Percentiles rank a stretch among this genome's conserved stretches.
Evolutionary conservation across 2,888 invertebrate species (phyloP).

Genomic region (Phaedon cochleariae): DNA sequence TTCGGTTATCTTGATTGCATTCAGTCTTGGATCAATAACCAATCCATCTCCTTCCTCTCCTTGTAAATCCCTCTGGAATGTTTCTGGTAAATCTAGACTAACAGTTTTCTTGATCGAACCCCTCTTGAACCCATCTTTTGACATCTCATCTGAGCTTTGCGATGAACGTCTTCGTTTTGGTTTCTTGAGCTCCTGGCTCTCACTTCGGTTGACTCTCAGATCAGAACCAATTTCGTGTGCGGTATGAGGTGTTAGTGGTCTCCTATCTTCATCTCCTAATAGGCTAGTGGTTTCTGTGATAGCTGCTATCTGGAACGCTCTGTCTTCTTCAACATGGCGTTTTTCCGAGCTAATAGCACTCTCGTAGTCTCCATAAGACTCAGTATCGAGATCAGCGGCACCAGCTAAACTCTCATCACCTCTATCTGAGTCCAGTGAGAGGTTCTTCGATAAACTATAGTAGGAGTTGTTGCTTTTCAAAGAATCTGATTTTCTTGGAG

Average conservation of each 20-base stretch:
- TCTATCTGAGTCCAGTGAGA: slow-evolving; percentile 67
- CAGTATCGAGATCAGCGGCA: slow-evolving; percentile 68
- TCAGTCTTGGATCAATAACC: slow-evolving; percentile 64
- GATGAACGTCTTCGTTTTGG: slow-evolving; percentile 52
- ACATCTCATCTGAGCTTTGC: slow-evolving; percentile 64
- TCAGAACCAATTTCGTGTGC: slow-evolving; percentile 62
- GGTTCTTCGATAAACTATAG: slow-evolving; percentile 70
- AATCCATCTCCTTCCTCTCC: slow-evolving; percentile 69
- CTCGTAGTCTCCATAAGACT: slow-evolving; percentile 73
- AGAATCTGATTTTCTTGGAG: slow-evolving; percentile 72
- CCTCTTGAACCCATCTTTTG: slow-evolving; percentile 57
- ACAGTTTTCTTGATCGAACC: slow-evolving; percentile 56
- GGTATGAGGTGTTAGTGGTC: slow-evolving; percentile 57
- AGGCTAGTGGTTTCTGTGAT: slow-evolving; percentile 60
- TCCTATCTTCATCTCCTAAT: slow-evolving; percentile 55
- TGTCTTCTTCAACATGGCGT: slow-evolving; percentile 57
- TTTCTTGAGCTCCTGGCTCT: slow-evolving; percentile 62
- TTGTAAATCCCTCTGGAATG: slow-evolving; percentile 64
- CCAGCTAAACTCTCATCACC: slow-evolving; percentile 62
- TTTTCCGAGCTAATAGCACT: slow-evolving; percentile 69
- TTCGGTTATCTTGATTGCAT: slow-evolving; percentile 61
- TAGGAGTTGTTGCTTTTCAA: slow-evolving; percentile 64
- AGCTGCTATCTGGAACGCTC: slow-evolving; percentile 59
- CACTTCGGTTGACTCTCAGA: slow-evolving; percentile 58
- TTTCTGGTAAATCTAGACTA: slow-evolving; percentile 59